A percentile compares a stretch with the other conserved stretches of the same genome.
phyloP scores from a whole-genome alignment of 2,113 vertebrate genomes.

The Physeter macrocephalus region DNA sequence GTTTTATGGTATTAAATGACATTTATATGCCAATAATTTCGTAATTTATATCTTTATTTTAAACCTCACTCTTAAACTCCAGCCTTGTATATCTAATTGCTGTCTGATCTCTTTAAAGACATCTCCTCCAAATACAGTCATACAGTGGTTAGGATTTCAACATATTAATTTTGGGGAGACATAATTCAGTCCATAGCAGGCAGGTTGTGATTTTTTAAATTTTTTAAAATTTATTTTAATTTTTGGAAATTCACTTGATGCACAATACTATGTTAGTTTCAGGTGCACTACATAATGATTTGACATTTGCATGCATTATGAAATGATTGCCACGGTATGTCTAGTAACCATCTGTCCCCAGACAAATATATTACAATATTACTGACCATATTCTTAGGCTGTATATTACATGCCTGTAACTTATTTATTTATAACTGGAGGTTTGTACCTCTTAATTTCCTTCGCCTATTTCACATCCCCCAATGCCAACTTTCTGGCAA shows the following conservation, averaged over 20 bases:
- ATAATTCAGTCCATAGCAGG: not conserved
- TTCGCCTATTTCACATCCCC: not conserved
- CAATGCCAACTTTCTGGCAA: not conserved
- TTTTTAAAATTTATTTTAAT: not conserved
- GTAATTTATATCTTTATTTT: not conserved
- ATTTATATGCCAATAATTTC: not conserved
- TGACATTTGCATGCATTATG: not conserved
- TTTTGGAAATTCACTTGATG: not conserved
- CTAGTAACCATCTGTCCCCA: not conserved
- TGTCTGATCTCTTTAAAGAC: not conserved
- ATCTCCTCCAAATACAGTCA: not conserved
- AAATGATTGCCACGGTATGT: not conserved
- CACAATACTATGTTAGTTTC: not conserved
- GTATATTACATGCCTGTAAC: not conserved
- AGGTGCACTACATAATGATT: not conserved
- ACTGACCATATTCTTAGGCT: not conserved
- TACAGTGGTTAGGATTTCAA: not conserved
- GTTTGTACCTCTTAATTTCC: not conserved
- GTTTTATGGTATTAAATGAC: not conserved
- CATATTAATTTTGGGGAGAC: not conserved
- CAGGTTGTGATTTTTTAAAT: not conserved
- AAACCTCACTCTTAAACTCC: not conserved
- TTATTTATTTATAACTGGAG: not conserved
- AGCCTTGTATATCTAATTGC: not conserved
- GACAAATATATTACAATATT: not conserved